Evolutionary conservation across 1,140 invertebrate genomes (phyloP).

Genomic region (Choristoneura fumiferana): DNA sequence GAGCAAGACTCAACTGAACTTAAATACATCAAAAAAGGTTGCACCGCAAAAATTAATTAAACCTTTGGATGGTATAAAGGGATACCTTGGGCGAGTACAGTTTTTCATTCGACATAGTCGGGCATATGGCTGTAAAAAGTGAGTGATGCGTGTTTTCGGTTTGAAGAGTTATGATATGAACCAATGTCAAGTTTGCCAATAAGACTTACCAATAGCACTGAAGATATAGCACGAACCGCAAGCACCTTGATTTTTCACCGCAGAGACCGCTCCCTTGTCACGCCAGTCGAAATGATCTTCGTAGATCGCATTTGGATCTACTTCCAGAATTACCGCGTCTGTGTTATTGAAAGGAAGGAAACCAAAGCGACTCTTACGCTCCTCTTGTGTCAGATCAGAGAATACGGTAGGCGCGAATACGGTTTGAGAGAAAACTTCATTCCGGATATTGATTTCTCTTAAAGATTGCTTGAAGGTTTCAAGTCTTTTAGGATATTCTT

Average conservation of each 20-base stretch:
- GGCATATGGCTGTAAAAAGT: too few species aligned
- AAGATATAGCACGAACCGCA: neutral
- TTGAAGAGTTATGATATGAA: too few species aligned
- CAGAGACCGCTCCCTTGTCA: neutral
- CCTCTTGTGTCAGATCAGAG: neutral
- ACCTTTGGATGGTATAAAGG: too few species aligned
- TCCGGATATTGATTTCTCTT: neutral
- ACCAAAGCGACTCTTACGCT: neutral
- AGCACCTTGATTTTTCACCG: neutral
- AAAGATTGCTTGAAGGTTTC: neutral
- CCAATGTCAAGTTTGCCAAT: too few species aligned
- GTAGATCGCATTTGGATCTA: neutral
- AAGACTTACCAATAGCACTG: neutral
- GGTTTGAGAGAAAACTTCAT: neutral
- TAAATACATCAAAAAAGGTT: too few species aligned
- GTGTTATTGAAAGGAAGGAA: neutral
- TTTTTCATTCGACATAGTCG: too few species aligned
- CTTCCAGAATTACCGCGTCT: neutral
- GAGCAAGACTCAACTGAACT: too few species aligned
- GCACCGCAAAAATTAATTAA: too few species aligned
- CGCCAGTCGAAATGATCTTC: neutral
- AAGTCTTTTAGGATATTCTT: neutral
- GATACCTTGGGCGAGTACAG: too few species aligned
- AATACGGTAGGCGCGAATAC: neutral
- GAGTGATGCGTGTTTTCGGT: too few species aligned